These are phyloP conservation scores for Hermodice carunculata DNA, from an alignment of 2,888 invertebrate genomes.

Conservation along the genomic window DNA sequence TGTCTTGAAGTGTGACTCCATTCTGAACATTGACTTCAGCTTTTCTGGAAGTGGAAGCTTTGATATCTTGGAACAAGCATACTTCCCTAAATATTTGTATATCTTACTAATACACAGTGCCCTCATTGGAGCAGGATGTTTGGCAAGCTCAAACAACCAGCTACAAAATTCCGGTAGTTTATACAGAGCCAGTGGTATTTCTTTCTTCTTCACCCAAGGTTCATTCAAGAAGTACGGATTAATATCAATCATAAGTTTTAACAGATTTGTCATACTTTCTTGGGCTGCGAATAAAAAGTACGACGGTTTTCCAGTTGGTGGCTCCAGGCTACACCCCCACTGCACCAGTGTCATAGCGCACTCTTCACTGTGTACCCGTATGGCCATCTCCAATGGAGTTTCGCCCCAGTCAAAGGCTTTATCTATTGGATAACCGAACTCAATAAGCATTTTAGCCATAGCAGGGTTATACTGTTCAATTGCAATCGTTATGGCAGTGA, in stretches of 20 bases:
- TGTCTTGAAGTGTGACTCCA: conserved; percentile 50
- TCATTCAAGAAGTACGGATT: conserved; percentile 55
- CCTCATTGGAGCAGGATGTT: conserved; percentile 45
- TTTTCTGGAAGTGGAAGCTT: conserved; percentile 49
- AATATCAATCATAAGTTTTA: conserved; percentile 52
- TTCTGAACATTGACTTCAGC: conserved; percentile 49
- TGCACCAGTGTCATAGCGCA: conserved; percentile 61
- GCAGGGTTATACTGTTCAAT: conserved; percentile 57
- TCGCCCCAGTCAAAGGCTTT: conserved; percentile 57
- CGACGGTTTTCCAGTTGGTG: not conserved
- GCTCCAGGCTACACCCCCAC: conserved; percentile 52
- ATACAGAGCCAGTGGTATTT: conserved; percentile 59
- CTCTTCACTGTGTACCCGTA: conserved; percentile 55
- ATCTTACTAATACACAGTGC: conserved; percentile 51
- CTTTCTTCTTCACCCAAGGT: conserved; percentile 47
- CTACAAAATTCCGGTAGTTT: conserved; percentile 50
- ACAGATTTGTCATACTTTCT: conserved; percentile 52
- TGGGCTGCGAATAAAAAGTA: conserved; percentile 28
- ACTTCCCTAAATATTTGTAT: conserved; percentile 48
- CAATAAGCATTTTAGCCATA: conserved; percentile 55
- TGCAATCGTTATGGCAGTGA: conserved; percentile 63
- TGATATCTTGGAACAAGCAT: conserved; percentile 46
- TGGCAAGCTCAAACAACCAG: conserved; percentile 48
- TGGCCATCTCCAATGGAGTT: conserved; percentile 61
- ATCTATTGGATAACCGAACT: conserved; percentile 59